Evolutionary conservation across 1,140 invertebrate species (phyloP), one percentile per base, ranked within the genome.

Genomic region (Melipona quadrifasciata): DNA sequence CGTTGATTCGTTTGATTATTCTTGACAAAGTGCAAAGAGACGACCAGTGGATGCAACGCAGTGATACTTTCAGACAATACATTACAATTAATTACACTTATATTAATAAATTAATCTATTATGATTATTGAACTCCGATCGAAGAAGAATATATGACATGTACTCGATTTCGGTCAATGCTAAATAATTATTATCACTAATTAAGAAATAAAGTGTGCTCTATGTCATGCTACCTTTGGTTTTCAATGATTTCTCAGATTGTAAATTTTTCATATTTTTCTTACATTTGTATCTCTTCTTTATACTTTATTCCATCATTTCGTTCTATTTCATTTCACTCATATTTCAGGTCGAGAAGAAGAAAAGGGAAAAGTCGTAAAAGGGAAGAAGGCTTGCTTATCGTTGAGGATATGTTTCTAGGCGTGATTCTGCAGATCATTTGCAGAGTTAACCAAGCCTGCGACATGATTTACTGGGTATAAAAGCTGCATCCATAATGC

Each of bases 21-120:
- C 51, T 58, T 47, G 82, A 74, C 65, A 31, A 81, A 78, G 61
- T 71, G 80, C 68, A 39, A 81, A 87, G 74, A 72, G 84, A 89
- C 87, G 92, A 93, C 92, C 91, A 92, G 86, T 89, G 93, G 93
- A 94, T 94, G 93, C 92, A 89, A 89, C 85, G 85, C 91, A 93
- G 94, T 94, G 93, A 94, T 93, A 93, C 87, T 94, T 94, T 94
- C 93, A 93, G 93, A 94, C 93, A 94, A 94, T 94, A 94, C 92
- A 94, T 93, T 93, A 94, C 90, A 88, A 93, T 93, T 94, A 93
- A 94, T 94, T 94, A 93, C 85, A 93, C 92, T 94, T 94, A 91
- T 93, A 94, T 91, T 91, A 90, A 86, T 94, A 92, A 94, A 93
- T 92, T 93, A 93, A 93, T 92, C 91, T 94, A 93, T 88, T 93